Evolutionary conservation across 2,113 vertebrate genomes (phyloP).

Genomic region (Tachuris rubrigastra): DNA sequence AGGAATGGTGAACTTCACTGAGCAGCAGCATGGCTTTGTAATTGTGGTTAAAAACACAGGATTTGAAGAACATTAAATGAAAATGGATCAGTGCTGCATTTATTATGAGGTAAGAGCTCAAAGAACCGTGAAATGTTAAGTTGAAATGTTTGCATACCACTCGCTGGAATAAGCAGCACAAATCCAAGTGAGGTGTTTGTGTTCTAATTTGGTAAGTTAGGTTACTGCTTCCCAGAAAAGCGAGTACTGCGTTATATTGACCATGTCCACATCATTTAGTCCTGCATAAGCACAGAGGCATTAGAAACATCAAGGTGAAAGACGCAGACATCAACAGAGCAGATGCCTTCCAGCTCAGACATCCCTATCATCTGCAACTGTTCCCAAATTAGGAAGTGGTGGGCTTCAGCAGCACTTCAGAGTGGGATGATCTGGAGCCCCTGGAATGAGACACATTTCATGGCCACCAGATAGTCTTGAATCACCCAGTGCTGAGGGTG

Average conservation of each 20-base stretch:
- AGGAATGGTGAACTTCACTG: background rate
- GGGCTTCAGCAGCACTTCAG: background rate
- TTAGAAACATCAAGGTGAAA: background rate
- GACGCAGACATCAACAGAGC: background rate
- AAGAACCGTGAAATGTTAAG: background rate
- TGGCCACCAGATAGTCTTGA: background rate
- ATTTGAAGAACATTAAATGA: background rate
- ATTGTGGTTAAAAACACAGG: background rate
- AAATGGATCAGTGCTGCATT: background rate
- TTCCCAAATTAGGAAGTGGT: conserved; percentile 42
- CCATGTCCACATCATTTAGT: background rate
- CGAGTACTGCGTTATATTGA: background rate
- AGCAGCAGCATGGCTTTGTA: background rate
- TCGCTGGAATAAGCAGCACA: background rate
- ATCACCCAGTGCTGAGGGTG: background rate
- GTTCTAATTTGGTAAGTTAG: background rate
- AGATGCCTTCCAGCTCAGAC: background rate
- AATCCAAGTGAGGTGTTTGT: background rate
- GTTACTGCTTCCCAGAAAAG: background rate
- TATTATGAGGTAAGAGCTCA: background rate
- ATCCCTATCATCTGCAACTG: background rate
- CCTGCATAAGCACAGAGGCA: background rate
- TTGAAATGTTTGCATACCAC: background rate
- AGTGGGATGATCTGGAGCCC: conserved; percentile 6
- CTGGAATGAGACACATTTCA: background rate